phyloP scores from a whole-genome alignment of 2,888 invertebrate genomes.

The Drosophila nr. perissopoda region DNA sequence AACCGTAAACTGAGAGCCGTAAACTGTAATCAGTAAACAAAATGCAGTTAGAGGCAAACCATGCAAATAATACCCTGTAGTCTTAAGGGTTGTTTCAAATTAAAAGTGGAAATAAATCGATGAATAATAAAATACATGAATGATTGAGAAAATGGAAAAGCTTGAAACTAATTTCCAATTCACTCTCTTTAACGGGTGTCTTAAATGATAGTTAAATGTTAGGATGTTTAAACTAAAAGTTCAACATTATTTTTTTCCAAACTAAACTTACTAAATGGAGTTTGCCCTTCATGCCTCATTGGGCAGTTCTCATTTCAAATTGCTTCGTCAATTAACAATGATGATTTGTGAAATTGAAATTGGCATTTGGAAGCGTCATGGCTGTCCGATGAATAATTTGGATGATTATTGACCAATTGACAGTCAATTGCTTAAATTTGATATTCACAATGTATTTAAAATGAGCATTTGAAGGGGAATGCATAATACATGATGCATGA shows the following conservation, averaged over 20 bases:
- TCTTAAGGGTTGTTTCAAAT: no score
- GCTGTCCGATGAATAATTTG: neutral
- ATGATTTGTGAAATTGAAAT: neutral
- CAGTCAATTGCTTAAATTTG: neutral
- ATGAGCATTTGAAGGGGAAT: neutral
- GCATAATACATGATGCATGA: neutral
- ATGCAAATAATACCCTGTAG: neutral
- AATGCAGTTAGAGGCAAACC: neutral
- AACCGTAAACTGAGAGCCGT: slow-evolving; percentile 18
- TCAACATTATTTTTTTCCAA: neutral
- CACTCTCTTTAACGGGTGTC: neutral
- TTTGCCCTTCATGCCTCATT: neutral
- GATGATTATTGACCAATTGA: neutral
- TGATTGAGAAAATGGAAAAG: neutral
- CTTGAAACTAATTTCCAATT: neutral
- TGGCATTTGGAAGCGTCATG: neutral
- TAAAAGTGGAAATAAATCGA: neutral
- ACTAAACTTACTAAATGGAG: neutral
- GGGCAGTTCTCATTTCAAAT: neutral
- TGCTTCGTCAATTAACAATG: neutral
- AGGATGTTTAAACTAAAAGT: no score
- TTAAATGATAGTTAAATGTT: neutral
- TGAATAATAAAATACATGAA: neutral
- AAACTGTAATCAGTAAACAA: slow-evolving; percentile 4
- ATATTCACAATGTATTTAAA: neutral